These are phyloP conservation scores for Gobio gobio DNA, from an alignment of 2,113 vertebrate species.

Conservation along the genomic window DNA sequence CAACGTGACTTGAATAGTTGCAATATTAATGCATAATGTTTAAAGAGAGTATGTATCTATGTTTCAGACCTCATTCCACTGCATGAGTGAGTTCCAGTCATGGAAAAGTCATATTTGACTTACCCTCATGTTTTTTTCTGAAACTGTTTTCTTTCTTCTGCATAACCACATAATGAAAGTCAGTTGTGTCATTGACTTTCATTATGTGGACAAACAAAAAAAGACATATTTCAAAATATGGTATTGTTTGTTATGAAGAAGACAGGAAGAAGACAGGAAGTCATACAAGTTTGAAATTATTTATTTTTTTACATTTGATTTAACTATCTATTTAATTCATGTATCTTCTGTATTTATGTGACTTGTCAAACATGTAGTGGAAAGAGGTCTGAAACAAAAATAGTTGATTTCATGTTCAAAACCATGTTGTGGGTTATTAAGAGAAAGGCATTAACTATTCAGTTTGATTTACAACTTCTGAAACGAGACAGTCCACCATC, in stretches of 20 bases:
- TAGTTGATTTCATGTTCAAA: not conserved
- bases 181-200: not conserved
- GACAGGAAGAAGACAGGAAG: not conserved
- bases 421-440: constrained; percentile 39
- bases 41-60: not conserved
- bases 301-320: not conserved
- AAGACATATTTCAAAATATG: not conserved
- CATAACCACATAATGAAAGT: not conserved
- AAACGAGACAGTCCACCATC: constrained; percentile 30
- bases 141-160: not conserved
- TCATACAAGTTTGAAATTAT: not conserved
- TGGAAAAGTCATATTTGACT: not conserved
- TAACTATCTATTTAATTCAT: not conserved
- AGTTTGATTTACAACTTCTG: constrained; percentile 47
- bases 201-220: not conserved
- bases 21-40: not conserved
- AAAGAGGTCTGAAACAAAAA: constrained; percentile 15
- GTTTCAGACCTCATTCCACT: not conserved
- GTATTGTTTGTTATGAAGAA: not conserved
- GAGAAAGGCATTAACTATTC: constrained; percentile 42
- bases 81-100: not conserved
- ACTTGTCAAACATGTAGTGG: not conserved
- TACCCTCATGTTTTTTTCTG: not conserved
- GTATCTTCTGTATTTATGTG: not conserved
- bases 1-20: not conserved